Evolutionary conservation across 2,888 invertebrate species (phyloP), one percentile per base, ranked within the genome.

Genomic region (Perdita meconis): DNA sequence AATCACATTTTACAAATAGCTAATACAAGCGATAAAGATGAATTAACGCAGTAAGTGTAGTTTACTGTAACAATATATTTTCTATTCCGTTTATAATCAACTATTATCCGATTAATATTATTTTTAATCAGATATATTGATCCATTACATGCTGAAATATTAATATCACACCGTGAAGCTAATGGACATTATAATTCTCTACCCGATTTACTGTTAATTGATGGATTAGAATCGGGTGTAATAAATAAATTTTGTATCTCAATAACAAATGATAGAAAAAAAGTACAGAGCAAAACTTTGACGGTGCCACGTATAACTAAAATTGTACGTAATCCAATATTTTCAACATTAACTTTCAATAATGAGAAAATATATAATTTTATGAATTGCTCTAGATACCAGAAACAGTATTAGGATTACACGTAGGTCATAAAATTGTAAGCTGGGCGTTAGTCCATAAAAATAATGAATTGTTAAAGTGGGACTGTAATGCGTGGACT

Each of bases 371-470:
- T 24, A 1, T 55, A 3, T 3, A 67, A 53, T 59, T 60, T 51
- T 16, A 12, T 10, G 22, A 56, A 44, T 19, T 16, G 10, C 13
- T 57, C 16, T 10, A 76, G 77, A 19, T 50, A 16, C 61, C 76
- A 42, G 2, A 16, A 8, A 64, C 38, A n/a, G 16, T 55, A 47
- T 26, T 84, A 40, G 78, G 68, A 8, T 22, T 82, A 42, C 26
- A 82, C 4, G 1, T 82, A n/a, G 78, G 82, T 6, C 1, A 5
- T 0, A 50, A 6, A 5, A 19, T 59, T n/a, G 8, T 82, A 59
- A 64, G 51, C 22, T 82, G 82, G 82, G 12, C 74, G 38, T 30
- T 66, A n/a, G 0, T 82, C 19, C 44, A 51, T 19, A 1, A 5
- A 0, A 1, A 74, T 44, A 71, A 24, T 24, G 6, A 67, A 3